A percentile compares a stretch with the other conserved stretches of the same genome.
Evolutionary conservation across 2,888 invertebrate genomes (phyloP).

Genomic region (Rhopalosiphum nymphaeae): DNA sequence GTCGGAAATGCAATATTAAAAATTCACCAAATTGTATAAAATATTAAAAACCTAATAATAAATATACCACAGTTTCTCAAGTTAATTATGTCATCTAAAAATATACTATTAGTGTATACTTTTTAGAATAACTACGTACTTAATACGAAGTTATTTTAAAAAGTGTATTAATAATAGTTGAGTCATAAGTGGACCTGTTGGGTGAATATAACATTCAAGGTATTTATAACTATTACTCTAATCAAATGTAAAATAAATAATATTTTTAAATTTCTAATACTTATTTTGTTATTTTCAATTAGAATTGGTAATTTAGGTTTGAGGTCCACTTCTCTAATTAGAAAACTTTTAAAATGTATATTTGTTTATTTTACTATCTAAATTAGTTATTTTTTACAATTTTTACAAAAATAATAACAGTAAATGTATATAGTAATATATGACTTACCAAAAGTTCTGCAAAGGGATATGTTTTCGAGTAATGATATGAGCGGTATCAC

Average conservation of each 20-base stretch:
- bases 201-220: neutral
- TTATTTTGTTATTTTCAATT: neutral
- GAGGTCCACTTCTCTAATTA: neutral
- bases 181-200: neutral
- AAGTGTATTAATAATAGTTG: neutral
- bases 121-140: too few relatives aligned
- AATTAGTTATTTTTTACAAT: neutral
- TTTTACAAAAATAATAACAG: neutral
- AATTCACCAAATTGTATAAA: neutral
- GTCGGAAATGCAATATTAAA: neutral
- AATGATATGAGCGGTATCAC: constrained; percentile 91
- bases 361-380: neutral
- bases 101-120: neutral
- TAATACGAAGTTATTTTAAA: neutral
- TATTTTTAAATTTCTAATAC: neutral
- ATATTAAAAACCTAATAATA: neutral
- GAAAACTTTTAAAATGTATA: neutral
- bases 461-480: constrained; percentile 92
- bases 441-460: constrained; percentile 87
- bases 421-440: neutral
- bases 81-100: neutral
- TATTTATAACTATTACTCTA: neutral
- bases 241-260: neutral
- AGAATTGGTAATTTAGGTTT: neutral
- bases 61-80: neutral